A percentile compares a stretch with the other conserved stretches of the same genome.
These are phyloP conservation scores for Ditylenchus weischeri DNA, from an alignment of 2,888 invertebrate genomes.

Conservation along the genomic window DNA sequence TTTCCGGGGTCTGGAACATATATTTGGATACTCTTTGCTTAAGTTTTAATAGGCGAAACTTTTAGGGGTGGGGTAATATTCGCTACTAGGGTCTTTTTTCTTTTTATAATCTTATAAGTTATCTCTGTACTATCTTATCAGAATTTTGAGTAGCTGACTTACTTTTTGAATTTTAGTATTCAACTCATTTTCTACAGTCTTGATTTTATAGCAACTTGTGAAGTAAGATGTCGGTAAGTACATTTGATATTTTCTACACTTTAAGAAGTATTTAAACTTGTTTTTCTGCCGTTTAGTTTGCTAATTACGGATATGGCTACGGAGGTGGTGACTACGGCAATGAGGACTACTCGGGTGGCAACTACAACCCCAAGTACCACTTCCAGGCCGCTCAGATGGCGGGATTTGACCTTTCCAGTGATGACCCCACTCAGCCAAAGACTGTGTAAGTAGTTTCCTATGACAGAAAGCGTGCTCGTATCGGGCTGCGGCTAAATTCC, in stretches of 20 bases:
- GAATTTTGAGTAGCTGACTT: no score
- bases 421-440: constrained; percentile 43
- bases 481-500: no score
- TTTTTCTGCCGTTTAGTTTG: constrained; percentile 23
- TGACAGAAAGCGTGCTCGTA: no score
- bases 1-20: no score
- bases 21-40: no score
- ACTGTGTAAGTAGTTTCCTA: constrained; percentile 46
- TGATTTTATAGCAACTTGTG: not conserved
- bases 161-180: no score
- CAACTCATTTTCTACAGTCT: no score
- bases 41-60: no score
- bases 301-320: constrained; percentile 36
- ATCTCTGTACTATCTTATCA: not conserved
- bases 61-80: no score
- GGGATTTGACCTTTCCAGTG: constrained; percentile 50
- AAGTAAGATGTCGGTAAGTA: constrained; percentile 12
- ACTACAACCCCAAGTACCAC: constrained; percentile 54
- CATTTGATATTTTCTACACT: not conserved
- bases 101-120: constrained; percentile 4
- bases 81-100: not conserved
- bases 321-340: constrained; percentile 38
- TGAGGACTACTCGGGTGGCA: constrained; percentile 26
- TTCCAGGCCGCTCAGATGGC: constrained; percentile 53
- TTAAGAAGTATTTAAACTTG: not conserved